Base-by-base conservation (phyloP, 2,888 invertebrate genomes). In the Hedya salicella region DNA sequence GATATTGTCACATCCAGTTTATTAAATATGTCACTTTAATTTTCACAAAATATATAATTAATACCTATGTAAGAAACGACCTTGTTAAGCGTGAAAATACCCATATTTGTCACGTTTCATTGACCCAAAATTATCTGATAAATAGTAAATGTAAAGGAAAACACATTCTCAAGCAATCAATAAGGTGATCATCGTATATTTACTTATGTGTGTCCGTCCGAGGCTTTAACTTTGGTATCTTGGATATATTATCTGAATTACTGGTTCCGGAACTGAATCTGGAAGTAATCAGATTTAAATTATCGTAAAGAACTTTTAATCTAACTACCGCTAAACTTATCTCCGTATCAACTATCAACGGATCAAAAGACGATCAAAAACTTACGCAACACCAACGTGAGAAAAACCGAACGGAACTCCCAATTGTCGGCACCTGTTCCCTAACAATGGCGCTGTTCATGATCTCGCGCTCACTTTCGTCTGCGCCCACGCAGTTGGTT, bases 351-450 rank as follows among this genome's bases (percentile, higher is more conserved):
- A n/a, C n/a, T 52, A 63, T 40, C 39, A 39, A 6, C 8, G 13
- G 36, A 40, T 48, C 48, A 56, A 46, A n/a, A 50, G 25, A 48
- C 39, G 30, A 48, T 46, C 54, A 25, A 25, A 25, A 48, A 32
- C 9, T 66, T 60, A 60, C 60, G 17, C 54, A 66, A 74, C 71
- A 71, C 73, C 73, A 78, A 78, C 73, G 72, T 72, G 74, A 76
- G 78, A 78, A 77, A 74, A 75, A 72, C 74, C 70, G 69, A 42
- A 62, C 69, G 69, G 72, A 77, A 81, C 77, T 76, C 78, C 71
- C 68, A 70, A 80, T 79, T 78, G 76, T 74, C 73, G 75, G 74
- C 88, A 89, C 89, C 88, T 88, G 89, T 82, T 85, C 77, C 78
- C 72, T 78, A 86, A 88, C 88, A 87, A 87, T 85, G 75, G 82